Percentiles rank a stretch among this genome's conserved stretches.
Conservation (phyloP, 2,797 vertebrate genomes). For the Sebastes jordani region DNA sequence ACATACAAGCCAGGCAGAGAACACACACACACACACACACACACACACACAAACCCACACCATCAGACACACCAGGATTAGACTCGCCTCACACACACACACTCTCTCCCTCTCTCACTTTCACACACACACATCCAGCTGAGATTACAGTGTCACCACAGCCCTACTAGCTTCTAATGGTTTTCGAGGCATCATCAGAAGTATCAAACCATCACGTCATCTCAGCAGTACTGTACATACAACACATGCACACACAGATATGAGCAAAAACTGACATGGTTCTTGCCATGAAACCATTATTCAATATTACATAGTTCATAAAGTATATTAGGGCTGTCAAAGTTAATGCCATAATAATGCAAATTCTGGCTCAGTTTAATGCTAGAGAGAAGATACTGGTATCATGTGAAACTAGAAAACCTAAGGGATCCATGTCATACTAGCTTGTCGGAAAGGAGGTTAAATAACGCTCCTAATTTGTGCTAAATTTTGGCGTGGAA, state of each 20-base stretch:
- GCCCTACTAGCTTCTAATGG: conserved; percentile 41
- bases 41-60: conserved; percentile 16
- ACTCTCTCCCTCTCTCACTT: too few species aligned
- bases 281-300: neutral
- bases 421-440: too few species aligned
- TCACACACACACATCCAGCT: conserved; percentile 15
- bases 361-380: too few species aligned
- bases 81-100: neutral
- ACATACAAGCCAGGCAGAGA: neutral
- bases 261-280: too few species aligned
- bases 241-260: neutral
- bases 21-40: conserved; percentile 17
- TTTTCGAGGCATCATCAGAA: conserved; percentile 55
- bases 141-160: conserved; percentile 53
- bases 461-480: too few species aligned
- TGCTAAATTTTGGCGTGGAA: too few species aligned
- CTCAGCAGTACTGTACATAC: neutral
- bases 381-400: too few species aligned
- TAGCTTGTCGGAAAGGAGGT: too few species aligned
- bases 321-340: too few species aligned
- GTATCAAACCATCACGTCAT: conserved; percentile 44
- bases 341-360: too few species aligned
- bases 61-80: conserved; percentile 70
- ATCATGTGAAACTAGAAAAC: too few species aligned
- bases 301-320: too few species aligned